Conservation (phyloP, 2,888 invertebrate species). For the Mesorhabditis belari region DNA sequence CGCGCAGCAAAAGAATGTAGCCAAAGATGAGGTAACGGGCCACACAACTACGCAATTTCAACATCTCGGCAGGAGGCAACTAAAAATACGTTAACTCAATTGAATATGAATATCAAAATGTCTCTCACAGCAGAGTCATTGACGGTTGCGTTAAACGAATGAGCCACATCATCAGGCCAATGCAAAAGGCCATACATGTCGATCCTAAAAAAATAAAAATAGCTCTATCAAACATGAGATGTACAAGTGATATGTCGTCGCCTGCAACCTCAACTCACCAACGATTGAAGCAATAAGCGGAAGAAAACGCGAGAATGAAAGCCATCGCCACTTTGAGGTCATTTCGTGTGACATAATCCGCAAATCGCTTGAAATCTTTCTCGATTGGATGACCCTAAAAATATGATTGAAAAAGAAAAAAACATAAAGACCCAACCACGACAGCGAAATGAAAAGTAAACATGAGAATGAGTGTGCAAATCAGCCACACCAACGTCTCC, state of each 20-base stretch:
- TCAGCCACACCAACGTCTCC: conserved; percentile 15
- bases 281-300: background rate
- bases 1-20: conserved; percentile 22
- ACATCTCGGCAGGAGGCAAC: conserved; percentile 5
- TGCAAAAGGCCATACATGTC: conserved; percentile 16
- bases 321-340: background rate
- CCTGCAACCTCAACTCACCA: no score
- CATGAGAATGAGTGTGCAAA: conserved; percentile 2
- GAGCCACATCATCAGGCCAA: conserved; percentile 27
- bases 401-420: background rate
- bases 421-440: background rate
- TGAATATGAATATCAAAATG: background rate
- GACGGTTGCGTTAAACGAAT: conserved; percentile 14
- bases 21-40: conserved; percentile 21
- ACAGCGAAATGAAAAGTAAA: conserved; percentile 3
- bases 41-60: conserved; percentile 8
- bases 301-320: background rate
- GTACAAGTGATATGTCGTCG: no score
- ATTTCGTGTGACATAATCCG: background rate
- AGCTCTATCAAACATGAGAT: no score
- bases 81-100: background rate
- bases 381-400: conserved; percentile 4
- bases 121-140: conserved; percentile 8
- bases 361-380: conserved; percentile 1
- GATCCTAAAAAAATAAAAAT: conserved; percentile 6